Evolutionary conservation across 1,140 invertebrate species (phyloP).

Genomic region (Lethrus apterus): DNA sequence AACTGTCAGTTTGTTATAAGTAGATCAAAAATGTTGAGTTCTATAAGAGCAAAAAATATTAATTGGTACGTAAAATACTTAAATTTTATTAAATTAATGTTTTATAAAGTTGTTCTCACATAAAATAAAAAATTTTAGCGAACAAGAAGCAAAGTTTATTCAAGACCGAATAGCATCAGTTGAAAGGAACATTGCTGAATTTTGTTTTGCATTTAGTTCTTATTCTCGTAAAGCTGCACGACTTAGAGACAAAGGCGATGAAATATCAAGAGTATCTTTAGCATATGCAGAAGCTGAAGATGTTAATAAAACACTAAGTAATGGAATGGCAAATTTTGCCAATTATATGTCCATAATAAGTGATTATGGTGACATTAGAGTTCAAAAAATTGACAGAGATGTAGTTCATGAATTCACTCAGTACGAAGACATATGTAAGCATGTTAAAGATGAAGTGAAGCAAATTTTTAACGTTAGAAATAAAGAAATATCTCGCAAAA

Average conservation of each 20-base stretch:
- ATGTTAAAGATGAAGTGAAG: constrained; percentile 63
- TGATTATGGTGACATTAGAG: constrained; percentile 62
- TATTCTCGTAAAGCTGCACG: constrained; percentile 63
- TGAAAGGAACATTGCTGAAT: constrained; percentile 61
- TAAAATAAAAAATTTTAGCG: constrained; percentile 32
- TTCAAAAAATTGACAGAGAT: constrained; percentile 62
- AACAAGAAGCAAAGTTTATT: constrained; percentile 63
- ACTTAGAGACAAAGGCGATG: constrained; percentile 61
- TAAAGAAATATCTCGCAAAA: constrained; percentile 57
- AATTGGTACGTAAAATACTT: constrained; percentile 11
- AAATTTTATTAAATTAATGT: background rate
- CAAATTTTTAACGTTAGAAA: constrained; percentile 60
- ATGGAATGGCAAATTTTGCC: constrained; percentile 55
- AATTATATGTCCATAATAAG: constrained; percentile 57
- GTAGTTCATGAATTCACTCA: constrained; percentile 56
- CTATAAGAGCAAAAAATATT: constrained; percentile 14
- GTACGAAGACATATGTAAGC: constrained; percentile 65
- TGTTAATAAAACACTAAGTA: constrained; percentile 58
- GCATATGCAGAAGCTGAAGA: constrained; percentile 59
- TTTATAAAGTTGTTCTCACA: background rate
- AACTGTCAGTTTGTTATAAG: too few species aligned
- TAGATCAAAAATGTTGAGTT: constrained; percentile 14
- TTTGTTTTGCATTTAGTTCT: constrained; percentile 57
- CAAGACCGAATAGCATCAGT: constrained; percentile 60
- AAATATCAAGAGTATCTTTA: constrained; percentile 55